Conservation (phyloP, 2,888 invertebrate genomes). For the Hemaris fuciformis region DNA sequence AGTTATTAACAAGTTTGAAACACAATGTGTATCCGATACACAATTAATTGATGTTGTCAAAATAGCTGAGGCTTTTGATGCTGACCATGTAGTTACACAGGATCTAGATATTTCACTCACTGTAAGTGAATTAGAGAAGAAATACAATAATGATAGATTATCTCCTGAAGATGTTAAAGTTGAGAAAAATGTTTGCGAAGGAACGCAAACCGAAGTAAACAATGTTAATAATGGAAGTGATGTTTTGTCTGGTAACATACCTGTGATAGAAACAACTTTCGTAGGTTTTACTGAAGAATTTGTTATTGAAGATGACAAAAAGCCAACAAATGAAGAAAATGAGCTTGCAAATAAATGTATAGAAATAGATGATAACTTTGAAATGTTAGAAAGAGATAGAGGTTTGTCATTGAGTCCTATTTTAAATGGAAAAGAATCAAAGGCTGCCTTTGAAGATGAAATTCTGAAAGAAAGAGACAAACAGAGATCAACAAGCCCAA, state of each 20-base stretch:
- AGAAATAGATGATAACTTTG: neutral
- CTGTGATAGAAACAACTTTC: neutral
- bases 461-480: constrained; percentile 18
- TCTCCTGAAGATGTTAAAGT: neutral
- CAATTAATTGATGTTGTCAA: constrained; percentile 61
- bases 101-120: constrained; percentile 54
- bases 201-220: neutral
- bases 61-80: constrained; percentile 51
- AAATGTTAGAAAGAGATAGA: neutral
- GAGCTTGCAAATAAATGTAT: neutral
- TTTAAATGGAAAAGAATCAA: neutral
- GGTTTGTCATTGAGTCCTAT: neutral
- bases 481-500: constrained; percentile 44
- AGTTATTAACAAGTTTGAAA: constrained; percentile 52
- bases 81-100: constrained; percentile 47
- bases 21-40: constrained; percentile 63
- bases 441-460: neutral
- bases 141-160: neutral
- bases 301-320: constrained; percentile 10
- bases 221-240: neutral
- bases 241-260: neutral
- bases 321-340: constrained; percentile 4
- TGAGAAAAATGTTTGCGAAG: neutral
- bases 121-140: neutral
- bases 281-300: constrained; percentile 1